Percentiles rank a stretch among this genome's conserved stretches.
Conservation (phyloP, 2,113 vertebrate species). For the Callipepla squamata region DNA sequence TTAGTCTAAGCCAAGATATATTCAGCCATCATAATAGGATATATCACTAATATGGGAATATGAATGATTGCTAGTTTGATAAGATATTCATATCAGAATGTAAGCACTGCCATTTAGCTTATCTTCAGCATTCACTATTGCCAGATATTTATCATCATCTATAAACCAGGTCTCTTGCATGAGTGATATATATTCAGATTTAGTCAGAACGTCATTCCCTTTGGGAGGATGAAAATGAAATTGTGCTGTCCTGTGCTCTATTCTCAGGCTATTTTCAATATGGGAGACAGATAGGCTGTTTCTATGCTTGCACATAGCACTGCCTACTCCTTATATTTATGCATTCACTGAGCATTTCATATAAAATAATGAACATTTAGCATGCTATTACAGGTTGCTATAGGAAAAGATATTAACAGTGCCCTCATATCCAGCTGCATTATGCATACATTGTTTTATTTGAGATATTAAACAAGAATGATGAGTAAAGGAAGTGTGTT, state of each 20-base stretch:
- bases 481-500: not conserved
- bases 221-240: not conserved
- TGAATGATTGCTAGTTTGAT: not conserved
- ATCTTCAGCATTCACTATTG: not conserved
- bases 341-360: not conserved
- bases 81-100: constrained; percentile 10
- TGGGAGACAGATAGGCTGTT: not conserved
- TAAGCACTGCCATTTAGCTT: not conserved
- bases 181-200: not conserved
- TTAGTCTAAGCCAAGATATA: constrained; percentile 64
- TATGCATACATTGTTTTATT: not conserved
- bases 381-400: not conserved
- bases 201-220: not conserved
- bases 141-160: not conserved
- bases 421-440: accelerated
- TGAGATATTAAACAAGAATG: not conserved
- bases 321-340: not conserved
- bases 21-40: constrained; percentile 32
- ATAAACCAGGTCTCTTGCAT: not conserved
- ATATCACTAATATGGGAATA: constrained; percentile 44
- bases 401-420: not conserved
- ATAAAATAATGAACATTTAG: not conserved
- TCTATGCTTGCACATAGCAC: not conserved
- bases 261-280: not conserved
- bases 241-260: not conserved